phyloP scores from a whole-genome alignment of 2,797 vertebrate genomes.

The Anguilla anguilla region DNA sequence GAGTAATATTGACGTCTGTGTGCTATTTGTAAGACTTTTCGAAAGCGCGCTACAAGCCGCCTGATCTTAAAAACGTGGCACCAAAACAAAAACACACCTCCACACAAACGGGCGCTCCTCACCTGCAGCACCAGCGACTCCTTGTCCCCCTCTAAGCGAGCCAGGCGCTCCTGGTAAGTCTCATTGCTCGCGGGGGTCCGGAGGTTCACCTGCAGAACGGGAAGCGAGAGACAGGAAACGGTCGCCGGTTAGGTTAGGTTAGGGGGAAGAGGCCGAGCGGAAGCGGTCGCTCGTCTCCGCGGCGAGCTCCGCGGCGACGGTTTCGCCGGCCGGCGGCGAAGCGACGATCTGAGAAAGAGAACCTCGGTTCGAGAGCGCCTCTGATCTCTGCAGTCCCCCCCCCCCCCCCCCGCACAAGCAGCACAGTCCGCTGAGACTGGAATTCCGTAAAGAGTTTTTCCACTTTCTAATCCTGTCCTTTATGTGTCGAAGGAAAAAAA shows the following conservation, averaged over 20 bases:
- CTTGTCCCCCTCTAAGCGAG: slow-evolving; percentile 94
- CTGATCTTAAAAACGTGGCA: too few species aligned
- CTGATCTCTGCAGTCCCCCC: neutral
- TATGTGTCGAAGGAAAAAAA: neutral
- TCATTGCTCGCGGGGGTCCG: slow-evolving; percentile 84
- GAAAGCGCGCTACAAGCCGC: too few species aligned
- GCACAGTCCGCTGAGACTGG: neutral
- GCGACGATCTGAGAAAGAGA: neutral
- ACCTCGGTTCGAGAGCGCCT: neutral
- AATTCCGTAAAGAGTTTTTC: neutral
- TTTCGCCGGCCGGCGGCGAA: neutral
- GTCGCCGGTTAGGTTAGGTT: neutral
- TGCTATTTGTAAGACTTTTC: too few species aligned
- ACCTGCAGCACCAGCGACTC: slow-evolving; percentile 97
- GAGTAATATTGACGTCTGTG: too few species aligned
- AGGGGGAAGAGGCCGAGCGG: neutral
- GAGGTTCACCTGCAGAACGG: slow-evolving; percentile 78
- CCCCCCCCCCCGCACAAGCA: neutral
- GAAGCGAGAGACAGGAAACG: neutral
- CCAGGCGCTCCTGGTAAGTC: slow-evolving; percentile 89
- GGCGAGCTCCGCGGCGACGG: too few species aligned
- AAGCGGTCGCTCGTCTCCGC: neutral
- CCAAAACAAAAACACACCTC: neutral
- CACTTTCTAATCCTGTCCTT: neutral
- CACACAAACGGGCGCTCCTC: slow-evolving; percentile 39